Evolutionary conservation across 2,113 vertebrate species (phyloP), one percentile per base, ranked within the genome.

Genomic region (Sterrhoptilus dennistouni): DNA sequence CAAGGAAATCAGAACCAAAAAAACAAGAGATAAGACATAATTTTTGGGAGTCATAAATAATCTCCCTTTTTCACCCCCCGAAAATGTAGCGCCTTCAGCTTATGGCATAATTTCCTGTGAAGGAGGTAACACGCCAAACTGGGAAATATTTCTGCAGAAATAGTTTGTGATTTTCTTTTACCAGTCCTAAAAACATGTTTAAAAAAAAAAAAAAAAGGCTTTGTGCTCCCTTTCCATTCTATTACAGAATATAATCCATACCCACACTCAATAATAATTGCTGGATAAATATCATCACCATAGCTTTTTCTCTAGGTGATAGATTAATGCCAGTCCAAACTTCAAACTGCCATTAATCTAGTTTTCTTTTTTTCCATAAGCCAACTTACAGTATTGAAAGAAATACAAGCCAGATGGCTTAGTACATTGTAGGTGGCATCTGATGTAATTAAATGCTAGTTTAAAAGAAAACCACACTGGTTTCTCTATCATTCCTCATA

Each of bases 1-100:
- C 11, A 47, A 27, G 14, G 53, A 88, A 82, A 88, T 42, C 17
- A 61, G n/a, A 86, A 65, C 2, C 9, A 56, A 69, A 4, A 79
- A 63, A 82, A 29, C 4, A 24, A 42, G 27, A 85, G 28, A 28
- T 10, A 68, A 71, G 40, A 38, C 21, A 21, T 21, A 8, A 44
- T 10, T 54, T 83, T 59, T 22, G 6, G 13, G 19, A 64, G 9
- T 16, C 9, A 76, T 4, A 23, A 79, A 36, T 15, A 28, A 12
- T 2, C 0, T 31, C 8, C 3, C 5, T 18, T 29, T 31, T 27
- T 5, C 12, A 18, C 0, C 5, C 16, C 9, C 14, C 0, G 15
- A 63, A 79, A 11, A 22, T 20, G 11, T 21, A 19, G 4, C 71
- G 11, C 8, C 38, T 76, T 68, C 17, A 54, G 33, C 12, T 6